A percentile compares a stretch with the other conserved stretches of the same genome.
These are phyloP conservation scores for Penaeus chinensis DNA, from an alignment of 1,140 invertebrate species.

Conservation along the genomic window DNA sequence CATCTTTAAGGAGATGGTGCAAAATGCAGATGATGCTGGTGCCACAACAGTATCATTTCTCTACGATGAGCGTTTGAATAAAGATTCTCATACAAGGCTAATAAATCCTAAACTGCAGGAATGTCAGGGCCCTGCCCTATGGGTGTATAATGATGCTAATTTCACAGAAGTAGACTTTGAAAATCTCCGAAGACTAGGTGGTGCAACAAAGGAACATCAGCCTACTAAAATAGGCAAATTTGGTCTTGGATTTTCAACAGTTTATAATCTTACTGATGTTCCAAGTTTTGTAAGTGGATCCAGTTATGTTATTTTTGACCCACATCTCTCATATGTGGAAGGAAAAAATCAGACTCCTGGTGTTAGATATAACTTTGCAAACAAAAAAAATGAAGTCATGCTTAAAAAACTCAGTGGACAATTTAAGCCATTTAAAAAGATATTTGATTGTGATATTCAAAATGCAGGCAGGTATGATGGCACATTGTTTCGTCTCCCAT, in stretches of 20 bases:
- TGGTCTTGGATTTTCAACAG: slow-evolving; percentile 43
- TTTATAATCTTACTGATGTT: slow-evolving; percentile 41
- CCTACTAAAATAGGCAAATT: slow-evolving; percentile 46
- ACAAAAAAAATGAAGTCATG: slow-evolving; percentile 16
- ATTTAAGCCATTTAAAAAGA: slow-evolving; percentile 29
- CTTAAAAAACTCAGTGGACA: slow-evolving; percentile 30
- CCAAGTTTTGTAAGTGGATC: slow-evolving; percentile 37
- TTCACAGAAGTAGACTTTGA: slow-evolving; percentile 38
- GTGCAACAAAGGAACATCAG: slow-evolving; percentile 27
- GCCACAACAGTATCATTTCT: slow-evolving; percentile 32
- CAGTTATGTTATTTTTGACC: slow-evolving; percentile 45
- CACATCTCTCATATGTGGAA: slow-evolving; percentile 27
- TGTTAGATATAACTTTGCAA: slow-evolving; percentile 25
- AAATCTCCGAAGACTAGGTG: slow-evolving; percentile 29
- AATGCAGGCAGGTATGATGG: neutral
- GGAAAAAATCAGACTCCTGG: neutral
- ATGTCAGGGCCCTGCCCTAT: slow-evolving; percentile 41
- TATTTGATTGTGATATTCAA: slow-evolving; percentile 40
- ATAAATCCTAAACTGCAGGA: slow-evolving; percentile 3
- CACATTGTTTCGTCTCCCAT: slow-evolving; percentile 39
- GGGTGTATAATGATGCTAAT: slow-evolving; percentile 33
- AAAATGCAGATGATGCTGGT: slow-evolving; percentile 45
- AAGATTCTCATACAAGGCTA: slow-evolving; percentile 29
- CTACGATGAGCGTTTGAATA: slow-evolving; percentile 37
- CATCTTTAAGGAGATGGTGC: slow-evolving; percentile 43